Percentiles rank a stretch among this genome's conserved stretches.
Conservation (phyloP, 2,888 invertebrate species). For the Gryllus longicercus region DNA sequence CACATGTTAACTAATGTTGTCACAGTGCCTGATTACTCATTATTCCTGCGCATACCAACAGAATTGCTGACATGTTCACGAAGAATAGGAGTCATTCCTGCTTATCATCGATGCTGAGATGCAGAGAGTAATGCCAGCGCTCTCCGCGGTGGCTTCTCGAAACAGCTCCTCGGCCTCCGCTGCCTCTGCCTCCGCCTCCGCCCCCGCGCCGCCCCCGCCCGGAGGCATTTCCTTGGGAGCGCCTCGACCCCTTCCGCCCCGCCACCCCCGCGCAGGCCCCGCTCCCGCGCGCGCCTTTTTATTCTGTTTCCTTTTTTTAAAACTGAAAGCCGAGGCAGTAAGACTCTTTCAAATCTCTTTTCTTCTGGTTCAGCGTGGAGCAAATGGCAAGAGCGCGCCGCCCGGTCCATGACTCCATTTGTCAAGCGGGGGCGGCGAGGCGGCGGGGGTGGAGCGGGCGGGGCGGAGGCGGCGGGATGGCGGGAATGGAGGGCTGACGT, state of each 20-base stretch:
- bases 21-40: no score
- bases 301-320: conserved; percentile 11
- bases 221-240: neutral
- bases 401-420: conserved; percentile 36
- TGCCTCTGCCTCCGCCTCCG: no score
- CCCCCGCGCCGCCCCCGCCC: neutral
- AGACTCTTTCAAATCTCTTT: conserved; percentile 17
- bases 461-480: conserved; percentile 19
- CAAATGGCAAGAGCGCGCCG: conserved; percentile 17
- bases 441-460: conserved; percentile 26
- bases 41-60: no score
- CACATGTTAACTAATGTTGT: no score
- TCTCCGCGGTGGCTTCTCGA: no score
- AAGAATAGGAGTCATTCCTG: neutral
- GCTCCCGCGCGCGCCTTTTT: neutral
- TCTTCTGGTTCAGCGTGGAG: conserved; percentile 17
- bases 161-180: no score
- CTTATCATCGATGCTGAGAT: neutral
- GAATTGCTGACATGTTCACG: no score
- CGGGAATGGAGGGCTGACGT: neutral
- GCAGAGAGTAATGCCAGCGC: no score
- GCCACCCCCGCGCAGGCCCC: neutral
- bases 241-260: neutral
- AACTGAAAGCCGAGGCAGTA: conserved; percentile 17
- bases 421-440: conserved; percentile 33